A percentile compares a stretch with the other conserved stretches of the same genome.
phyloP scores from a whole-genome alignment of 2,797 vertebrate species.

The Neosalanx taihuensis region DNA sequence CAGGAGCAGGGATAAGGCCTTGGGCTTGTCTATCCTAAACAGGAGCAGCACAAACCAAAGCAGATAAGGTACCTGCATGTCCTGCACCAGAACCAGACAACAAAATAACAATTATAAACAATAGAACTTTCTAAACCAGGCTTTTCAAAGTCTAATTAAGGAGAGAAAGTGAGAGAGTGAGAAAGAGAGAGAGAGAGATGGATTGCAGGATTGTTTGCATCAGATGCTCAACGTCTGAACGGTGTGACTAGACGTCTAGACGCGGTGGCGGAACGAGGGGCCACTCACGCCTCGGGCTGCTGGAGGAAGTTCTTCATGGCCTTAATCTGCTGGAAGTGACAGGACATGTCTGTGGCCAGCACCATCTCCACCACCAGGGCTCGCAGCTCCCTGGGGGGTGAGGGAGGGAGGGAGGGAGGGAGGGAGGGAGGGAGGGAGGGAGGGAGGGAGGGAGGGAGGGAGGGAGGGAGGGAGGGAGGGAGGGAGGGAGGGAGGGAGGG shows the following conservation, averaged over 20 bases:
- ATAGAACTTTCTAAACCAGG: not conserved
- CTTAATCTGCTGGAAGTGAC: conserved; percentile 98
- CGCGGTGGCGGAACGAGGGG: too few relatives aligned
- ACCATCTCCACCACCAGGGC: conserved; percentile 96
- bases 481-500: not conserved
- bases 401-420: not conserved
- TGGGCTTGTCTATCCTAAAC: conserved; percentile 93
- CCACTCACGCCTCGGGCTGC: conserved; percentile 90
- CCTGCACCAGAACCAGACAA: not conserved
- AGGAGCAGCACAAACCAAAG: conserved; percentile 31
- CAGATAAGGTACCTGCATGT: not conserved
- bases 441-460: not conserved
- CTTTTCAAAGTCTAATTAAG: too few relatives aligned
- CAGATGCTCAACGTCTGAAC: too few relatives aligned
- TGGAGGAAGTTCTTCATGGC: conserved; percentile 91
- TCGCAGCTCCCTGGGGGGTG: conserved; percentile 81
- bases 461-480: not conserved
- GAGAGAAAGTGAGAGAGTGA: too few relatives aligned
- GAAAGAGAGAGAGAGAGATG: too few relatives aligned
- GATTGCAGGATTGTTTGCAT: too few relatives aligned
- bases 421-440: not conserved
- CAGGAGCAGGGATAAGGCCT: conserved; percentile 93
- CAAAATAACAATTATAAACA: not conserved
- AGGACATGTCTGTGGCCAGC: conserved; percentile 96
- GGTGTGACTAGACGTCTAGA: too few relatives aligned